These are phyloP conservation scores for Turnix velox DNA, from an alignment of 2,113 vertebrate genomes.

Conservation along the genomic window DNA sequence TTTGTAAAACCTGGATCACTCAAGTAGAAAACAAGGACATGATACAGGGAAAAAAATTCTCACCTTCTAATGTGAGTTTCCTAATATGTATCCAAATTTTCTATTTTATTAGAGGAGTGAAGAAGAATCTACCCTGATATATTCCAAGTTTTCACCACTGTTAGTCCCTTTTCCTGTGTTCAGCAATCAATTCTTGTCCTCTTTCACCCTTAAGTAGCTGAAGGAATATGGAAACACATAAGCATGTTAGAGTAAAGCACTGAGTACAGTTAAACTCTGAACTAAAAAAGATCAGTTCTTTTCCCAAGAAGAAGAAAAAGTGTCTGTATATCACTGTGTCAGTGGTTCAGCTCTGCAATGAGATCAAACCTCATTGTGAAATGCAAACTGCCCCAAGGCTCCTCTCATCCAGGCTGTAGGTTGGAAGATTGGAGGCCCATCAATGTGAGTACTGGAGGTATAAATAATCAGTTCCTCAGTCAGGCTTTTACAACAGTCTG, in stretches of 20 bases:
- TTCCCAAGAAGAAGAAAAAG: background rate
- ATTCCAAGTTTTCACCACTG: background rate
- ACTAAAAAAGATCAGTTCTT: background rate
- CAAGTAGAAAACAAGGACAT: background rate
- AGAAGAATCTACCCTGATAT: background rate
- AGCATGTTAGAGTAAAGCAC: background rate
- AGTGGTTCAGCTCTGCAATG: background rate
- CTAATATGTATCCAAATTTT: background rate
- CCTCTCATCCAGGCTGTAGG: background rate
- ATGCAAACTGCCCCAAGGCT: background rate
- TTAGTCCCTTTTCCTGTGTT: background rate
- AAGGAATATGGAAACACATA: background rate
- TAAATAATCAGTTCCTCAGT: background rate
- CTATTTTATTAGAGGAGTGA: background rate
- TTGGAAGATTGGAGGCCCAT: background rate
- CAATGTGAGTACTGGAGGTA: background rate
- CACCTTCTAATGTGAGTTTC: background rate
- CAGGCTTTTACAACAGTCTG: background rate
- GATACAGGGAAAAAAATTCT: background rate
- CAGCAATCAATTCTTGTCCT: background rate
- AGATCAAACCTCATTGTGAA: background rate
- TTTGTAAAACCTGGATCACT: background rate
- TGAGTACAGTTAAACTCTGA: background rate
- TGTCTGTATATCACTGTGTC: background rate
- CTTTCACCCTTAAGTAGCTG: background rate